Base-by-base conservation (phyloP, 2,888 invertebrate species). In the Galerucella pusilla region DNA sequence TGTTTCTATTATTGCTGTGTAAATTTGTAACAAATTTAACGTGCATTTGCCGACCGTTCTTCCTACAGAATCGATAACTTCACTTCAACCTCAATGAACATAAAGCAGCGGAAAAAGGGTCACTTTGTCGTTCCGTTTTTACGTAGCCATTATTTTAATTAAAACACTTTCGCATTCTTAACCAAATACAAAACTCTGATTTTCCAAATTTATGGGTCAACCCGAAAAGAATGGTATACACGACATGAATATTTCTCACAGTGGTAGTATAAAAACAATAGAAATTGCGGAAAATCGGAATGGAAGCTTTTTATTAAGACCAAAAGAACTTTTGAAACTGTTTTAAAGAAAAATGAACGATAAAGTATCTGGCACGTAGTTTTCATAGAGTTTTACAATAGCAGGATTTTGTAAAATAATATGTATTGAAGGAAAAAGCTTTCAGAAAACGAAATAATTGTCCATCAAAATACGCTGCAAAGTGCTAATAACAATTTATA, bases 131-230 rank as follows among this genome's bases (percentile, higher is more conserved):
- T 35, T n/a, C 61, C 35, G 28, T 25, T 61, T 59, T 64, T 64
- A 16, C 20, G 42, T 45, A 64, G 35, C 68, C 68, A 68, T 68
- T 68, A 68, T 28, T 68, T 45, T 68, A 68, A 68, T 68, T 68
- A 68, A 68, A 68, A 59, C 59, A 68, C 59, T 68, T 59, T 57
- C 20, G 68, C 45, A 59, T 68, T 68, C 68, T 45, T 16, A 59
- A 68, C 68, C 57, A 68, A 46, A 70, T 49, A 70, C 63, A 52
- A 63, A 54, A 70, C 28, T 35, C 52, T 20, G 60, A 71, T 71
- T 71, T 66, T 49, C 52, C 65, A 49, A 65, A 20, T 20, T 57
- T 57, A 20, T 12, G 35, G 20, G 42, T 35, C 49, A 57, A 71
- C 28, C 16, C 9, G n/a, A 70, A 68, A 63, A 28, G 10, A 52